phyloP scores from a whole-genome alignment of 2,888 invertebrate species.

The Drosophila aldrichi region DNA sequence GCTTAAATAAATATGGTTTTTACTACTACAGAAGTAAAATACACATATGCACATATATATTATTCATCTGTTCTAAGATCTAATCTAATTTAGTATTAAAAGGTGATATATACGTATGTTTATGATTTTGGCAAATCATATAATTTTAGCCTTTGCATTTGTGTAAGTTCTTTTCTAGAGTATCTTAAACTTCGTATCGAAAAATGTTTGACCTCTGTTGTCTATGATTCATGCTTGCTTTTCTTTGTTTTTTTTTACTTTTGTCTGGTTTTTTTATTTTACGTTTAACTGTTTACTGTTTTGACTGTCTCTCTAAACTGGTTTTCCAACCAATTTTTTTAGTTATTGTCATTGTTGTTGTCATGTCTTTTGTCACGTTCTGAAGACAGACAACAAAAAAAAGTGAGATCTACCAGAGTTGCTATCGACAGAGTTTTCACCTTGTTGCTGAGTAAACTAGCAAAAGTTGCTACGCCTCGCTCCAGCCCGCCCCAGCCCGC shows the following conservation, averaged over 20 bases:
- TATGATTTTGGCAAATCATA: too few relatives aligned
- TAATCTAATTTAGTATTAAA: background rate
- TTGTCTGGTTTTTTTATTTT: conserved; percentile 26
- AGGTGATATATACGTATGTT: background rate
- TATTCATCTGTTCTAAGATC: too few relatives aligned
- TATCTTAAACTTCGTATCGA: background rate
- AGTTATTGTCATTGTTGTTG: conserved; percentile 14
- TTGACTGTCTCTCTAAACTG: conserved; percentile 64
- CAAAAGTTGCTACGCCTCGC: conserved; percentile 4
- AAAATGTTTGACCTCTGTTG: conserved; percentile 10
- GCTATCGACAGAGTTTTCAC: conserved; percentile 62
- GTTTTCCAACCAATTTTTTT: conserved; percentile 55
- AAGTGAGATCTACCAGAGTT: conserved; percentile 69
- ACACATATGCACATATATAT: too few relatives aligned
- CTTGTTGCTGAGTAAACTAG: conserved; percentile 35
- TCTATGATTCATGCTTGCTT: conserved; percentile 61
- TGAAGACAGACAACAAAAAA: conserved; percentile 44
- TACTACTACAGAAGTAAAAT: background rate
- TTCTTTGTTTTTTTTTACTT: conserved; percentile 17
- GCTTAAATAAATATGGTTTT: background rate
- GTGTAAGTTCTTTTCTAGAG: background rate
- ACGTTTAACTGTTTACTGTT: conserved; percentile 30
- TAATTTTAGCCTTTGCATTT: background rate
- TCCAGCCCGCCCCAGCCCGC: background rate
- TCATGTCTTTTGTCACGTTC: conserved; percentile 73